Evolutionary conservation across 2,888 invertebrate species (phyloP).

Genomic region (Trichopria drosophilae): DNA sequence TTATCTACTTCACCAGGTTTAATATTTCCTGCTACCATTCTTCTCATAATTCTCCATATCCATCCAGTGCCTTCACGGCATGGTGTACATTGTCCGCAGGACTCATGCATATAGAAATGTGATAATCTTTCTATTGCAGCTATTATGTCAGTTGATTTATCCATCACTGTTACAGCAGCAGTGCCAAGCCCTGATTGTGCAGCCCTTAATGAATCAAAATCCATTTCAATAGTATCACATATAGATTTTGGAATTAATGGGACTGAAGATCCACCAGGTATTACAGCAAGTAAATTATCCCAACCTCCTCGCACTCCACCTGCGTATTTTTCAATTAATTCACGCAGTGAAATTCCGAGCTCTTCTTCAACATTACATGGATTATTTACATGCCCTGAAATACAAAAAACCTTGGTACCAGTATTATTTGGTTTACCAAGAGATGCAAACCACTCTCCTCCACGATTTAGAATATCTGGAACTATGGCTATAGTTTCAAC

Average conservation of each 20-base stretch:
- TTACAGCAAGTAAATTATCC: conserved; percentile 20
- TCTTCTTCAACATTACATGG: conserved; percentile 22
- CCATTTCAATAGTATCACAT: conserved; percentile 22
- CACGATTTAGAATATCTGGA: conserved; percentile 13
- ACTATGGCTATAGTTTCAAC: conserved; percentile 22
- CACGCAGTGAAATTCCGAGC: conserved; percentile 15
- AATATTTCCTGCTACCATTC: too few species aligned
- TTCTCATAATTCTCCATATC: conserved; percentile 18
- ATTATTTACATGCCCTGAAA: conserved; percentile 21
- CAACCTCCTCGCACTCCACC: conserved; percentile 23
- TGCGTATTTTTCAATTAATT: conserved; percentile 21
- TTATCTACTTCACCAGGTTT: conserved; percentile 9
- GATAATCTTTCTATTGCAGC: conserved; percentile 16
- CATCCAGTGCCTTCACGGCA: conserved; percentile 27
- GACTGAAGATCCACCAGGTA: conserved; percentile 23
- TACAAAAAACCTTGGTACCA: conserved; percentile 24
- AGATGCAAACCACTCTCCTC: conserved; percentile 18
- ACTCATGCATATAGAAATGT: conserved; percentile 25
- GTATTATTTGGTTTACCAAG: conserved; percentile 20
- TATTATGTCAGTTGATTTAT: conserved; percentile 24
- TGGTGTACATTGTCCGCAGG: conserved; percentile 26
- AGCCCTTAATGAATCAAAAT: conserved; percentile 16
- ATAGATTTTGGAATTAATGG: conserved; percentile 20
- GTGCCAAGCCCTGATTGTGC: conserved; percentile 20
- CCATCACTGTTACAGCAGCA: conserved; percentile 21